Evolutionary conservation across 1,140 invertebrate genomes (phyloP).

Genomic region (Heliconius congener): DNA sequence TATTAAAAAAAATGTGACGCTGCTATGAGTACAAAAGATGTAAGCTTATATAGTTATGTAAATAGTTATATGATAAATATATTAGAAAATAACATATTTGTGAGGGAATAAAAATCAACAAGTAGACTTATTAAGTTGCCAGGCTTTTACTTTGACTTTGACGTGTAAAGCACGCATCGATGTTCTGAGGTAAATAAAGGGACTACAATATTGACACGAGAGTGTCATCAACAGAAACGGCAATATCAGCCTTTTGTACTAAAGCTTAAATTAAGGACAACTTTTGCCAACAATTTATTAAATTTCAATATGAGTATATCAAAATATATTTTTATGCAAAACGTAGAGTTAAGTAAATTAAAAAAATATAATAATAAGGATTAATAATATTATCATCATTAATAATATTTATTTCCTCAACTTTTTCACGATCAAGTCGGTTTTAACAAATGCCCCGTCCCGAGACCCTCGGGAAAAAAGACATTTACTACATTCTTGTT

Average conservation of each 20-base stretch:
- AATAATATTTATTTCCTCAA: too few relatives aligned
- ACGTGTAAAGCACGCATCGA: slow-evolving; percentile 24
- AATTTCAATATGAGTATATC: not conserved
- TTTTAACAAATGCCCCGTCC: too few relatives aligned
- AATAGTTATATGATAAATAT: too few relatives aligned
- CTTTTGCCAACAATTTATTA: slow-evolving; percentile 11
- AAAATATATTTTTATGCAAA: not conserved
- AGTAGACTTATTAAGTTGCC: slow-evolving; percentile 6
- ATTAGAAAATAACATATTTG: slow-evolving; percentile 1
- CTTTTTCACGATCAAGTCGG: too few relatives aligned
- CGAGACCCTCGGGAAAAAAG: too few relatives aligned
- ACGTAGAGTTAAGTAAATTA: not conserved
- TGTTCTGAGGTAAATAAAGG: slow-evolving; percentile 29
- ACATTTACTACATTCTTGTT: too few relatives aligned
- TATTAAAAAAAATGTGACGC: too few relatives aligned
- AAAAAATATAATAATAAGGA: too few relatives aligned
- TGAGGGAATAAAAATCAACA: slow-evolving; percentile 26
- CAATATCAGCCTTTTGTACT: slow-evolving; percentile 32
- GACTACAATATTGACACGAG: slow-evolving; percentile 23
- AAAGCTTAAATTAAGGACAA: slow-evolving; percentile 16
- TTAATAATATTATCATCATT: too few relatives aligned
- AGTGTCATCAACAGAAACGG: slow-evolving; percentile 25
- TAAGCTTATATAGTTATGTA: too few relatives aligned
- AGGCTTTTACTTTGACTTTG: slow-evolving; percentile 24
- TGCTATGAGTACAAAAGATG: too few relatives aligned